These are phyloP conservation scores for Colletes collaris DNA, from an alignment of 2,888 invertebrate genomes.

Conservation along the genomic window DNA sequence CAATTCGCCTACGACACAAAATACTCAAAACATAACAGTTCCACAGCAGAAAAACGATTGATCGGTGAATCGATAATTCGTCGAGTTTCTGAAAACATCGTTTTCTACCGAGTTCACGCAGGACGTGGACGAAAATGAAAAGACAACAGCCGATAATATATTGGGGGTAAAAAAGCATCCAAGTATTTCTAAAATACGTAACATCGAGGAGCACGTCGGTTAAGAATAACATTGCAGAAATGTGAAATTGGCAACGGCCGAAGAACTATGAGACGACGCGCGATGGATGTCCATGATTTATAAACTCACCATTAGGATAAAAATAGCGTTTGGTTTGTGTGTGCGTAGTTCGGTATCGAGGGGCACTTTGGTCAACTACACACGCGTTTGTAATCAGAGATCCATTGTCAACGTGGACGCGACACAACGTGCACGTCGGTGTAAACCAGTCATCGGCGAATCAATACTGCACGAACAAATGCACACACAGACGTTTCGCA, in stretches of 20 bases:
- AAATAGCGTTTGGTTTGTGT: constrained; percentile 39
- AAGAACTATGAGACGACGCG: background rate
- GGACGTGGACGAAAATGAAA: no score
- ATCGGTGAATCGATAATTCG: background rate
- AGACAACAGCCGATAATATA: background rate
- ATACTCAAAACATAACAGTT: background rate
- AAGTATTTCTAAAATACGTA: background rate
- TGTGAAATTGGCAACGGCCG: background rate
- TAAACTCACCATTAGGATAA: constrained; percentile 60
- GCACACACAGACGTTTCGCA: constrained; percentile 19
- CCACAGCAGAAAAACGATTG: background rate
- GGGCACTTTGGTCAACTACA: constrained; percentile 13
- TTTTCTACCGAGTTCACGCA: no score
- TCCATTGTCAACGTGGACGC: constrained; percentile 36
- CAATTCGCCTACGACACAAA: constrained; percentile 3
- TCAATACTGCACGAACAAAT: constrained; percentile 53
- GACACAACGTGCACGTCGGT: constrained; percentile 32
- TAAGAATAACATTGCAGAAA: background rate
- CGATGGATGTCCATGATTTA: constrained; percentile 29
- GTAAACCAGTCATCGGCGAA: constrained; percentile 37
- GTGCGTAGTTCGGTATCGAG: constrained; percentile 33
- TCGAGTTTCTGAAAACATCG: no score
- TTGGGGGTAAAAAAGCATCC: background rate
- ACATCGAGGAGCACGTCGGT: background rate
- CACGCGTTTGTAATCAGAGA: constrained; percentile 25